Evolutionary conservation across 2,888 invertebrate genomes (phyloP), one percentile per base, ranked within the genome.

Genomic region (Temnothorax rugatulus): DNA sequence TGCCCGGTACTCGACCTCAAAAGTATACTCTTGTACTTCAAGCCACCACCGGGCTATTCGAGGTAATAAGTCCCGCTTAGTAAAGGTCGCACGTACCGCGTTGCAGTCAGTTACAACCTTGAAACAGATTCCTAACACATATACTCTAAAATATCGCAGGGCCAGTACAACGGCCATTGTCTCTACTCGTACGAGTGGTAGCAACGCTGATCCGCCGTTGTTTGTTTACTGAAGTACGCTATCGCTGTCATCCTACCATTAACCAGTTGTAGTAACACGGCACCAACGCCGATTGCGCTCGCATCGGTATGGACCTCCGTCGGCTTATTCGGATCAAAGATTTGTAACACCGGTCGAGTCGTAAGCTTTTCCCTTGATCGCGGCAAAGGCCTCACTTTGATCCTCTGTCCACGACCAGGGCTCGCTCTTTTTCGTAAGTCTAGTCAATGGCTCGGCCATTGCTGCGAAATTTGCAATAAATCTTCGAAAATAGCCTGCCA

Each of bases 251-350:
- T 87, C 0, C 3, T 0, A 18, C 79, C 71, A 2, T 89, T 73
- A 1, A 47, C 50, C 5, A 86, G 71, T 74, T 95, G 94, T 44
- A 94, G 61, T 0, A 95, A 21, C 1, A 95, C 92, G 0, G 93
- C 94, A 0, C 77, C 93, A 83, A 89, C 84, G 0, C 94, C 94
- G 0, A 89, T 7, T 15, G 91, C 89, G 9, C 92, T 92, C 0
- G 94, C 94, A 47, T 94, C 94, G 0, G 94, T 94, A 41, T 94
- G 94, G 0, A 93, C 54, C 41, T 94, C 81, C 2, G 91, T 91
- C 8, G 88, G 84, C 1, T 66, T 29, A 0, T 38, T 50, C 0
- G 89, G 87, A 29, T 93, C 86, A 29, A 90, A 93, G 7, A 94
- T 77, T 0, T 89, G 85, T 4, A 95, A 71, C 0, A 93, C 79